Evolutionary conservation across 2,888 invertebrate genomes (phyloP).

Genomic region (Cepaea hortensis): DNA sequence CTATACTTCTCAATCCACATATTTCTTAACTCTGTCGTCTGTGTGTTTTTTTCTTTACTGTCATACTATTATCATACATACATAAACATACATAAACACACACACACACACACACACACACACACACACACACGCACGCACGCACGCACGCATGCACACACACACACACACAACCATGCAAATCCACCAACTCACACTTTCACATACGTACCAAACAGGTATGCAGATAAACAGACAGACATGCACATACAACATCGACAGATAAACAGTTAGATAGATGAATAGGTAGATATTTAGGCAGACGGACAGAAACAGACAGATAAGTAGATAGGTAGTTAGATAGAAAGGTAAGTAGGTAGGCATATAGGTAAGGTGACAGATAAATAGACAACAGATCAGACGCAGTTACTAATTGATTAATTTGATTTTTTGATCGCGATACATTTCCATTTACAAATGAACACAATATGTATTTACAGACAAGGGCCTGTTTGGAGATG

Average conservation of each 20-base stretch:
- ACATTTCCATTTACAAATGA: no score
- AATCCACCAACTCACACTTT: background rate
- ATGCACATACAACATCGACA: background rate
- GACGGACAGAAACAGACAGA: background rate
- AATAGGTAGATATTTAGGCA: background rate
- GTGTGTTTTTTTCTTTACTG: no score
- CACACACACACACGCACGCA: background rate
- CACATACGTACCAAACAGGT: background rate
- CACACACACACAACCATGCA: background rate
- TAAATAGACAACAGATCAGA: no score
- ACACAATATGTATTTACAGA: background rate
- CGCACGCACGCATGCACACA: background rate
- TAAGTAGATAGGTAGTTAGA: conserved; percentile 4
- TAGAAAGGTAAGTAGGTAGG: background rate
- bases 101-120: background rate
- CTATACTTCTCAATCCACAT: no score
- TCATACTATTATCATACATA: no score
- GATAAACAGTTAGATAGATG: background rate
- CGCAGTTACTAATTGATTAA: no score
- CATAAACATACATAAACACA: no score
- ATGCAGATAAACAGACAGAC: background rate
- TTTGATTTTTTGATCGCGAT: no score
- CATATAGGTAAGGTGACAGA: background rate
- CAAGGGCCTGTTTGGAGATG: no score
- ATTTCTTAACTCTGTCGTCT: no score